phyloP scores from a whole-genome alignment of 2,888 invertebrate species.

The Yponomeuta evonymella region DNA sequence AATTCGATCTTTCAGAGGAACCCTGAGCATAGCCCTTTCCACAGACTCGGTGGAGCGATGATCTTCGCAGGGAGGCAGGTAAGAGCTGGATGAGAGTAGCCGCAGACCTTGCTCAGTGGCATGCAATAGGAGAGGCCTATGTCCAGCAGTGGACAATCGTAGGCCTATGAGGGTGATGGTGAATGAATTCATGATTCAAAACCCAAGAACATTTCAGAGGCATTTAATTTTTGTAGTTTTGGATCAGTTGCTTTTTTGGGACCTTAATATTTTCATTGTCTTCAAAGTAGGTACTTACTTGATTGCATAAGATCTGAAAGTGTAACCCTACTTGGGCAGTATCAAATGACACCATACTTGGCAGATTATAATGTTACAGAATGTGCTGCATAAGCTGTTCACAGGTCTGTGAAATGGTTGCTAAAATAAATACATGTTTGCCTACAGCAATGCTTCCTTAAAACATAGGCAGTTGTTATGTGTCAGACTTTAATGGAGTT shows the following conservation, averaged over 20 bases:
- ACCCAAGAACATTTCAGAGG: not conserved
- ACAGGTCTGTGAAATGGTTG: not conserved
- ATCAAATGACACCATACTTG: constrained; percentile 9
- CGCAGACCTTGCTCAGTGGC: too few relatives aligned
- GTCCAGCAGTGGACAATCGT: too few relatives aligned
- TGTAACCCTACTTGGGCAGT: not conserved
- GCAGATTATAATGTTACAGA: constrained; percentile 25
- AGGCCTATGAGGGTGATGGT: too few relatives aligned
- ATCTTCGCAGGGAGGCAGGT: too few relatives aligned
- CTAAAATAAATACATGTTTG: not conserved
- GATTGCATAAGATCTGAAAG: not conserved
- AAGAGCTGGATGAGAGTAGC: too few relatives aligned
- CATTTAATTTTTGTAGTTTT: not conserved
- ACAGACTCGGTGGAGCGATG: too few relatives aligned
- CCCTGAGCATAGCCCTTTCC: too few relatives aligned
- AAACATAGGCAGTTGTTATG: not conserved
- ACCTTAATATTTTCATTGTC: not conserved
- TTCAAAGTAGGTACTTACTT: not conserved
- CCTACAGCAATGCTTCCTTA: not conserved
- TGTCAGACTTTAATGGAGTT: not conserved
- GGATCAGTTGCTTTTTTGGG: not conserved
- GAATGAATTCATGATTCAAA: too few relatives aligned
- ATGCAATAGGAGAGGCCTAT: too few relatives aligned
- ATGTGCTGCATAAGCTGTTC: constrained; percentile 30
- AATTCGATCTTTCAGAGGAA: too few relatives aligned